Base-by-base conservation (phyloP, 2,888 invertebrate species). In the Drosophila aldrichi region DNA sequence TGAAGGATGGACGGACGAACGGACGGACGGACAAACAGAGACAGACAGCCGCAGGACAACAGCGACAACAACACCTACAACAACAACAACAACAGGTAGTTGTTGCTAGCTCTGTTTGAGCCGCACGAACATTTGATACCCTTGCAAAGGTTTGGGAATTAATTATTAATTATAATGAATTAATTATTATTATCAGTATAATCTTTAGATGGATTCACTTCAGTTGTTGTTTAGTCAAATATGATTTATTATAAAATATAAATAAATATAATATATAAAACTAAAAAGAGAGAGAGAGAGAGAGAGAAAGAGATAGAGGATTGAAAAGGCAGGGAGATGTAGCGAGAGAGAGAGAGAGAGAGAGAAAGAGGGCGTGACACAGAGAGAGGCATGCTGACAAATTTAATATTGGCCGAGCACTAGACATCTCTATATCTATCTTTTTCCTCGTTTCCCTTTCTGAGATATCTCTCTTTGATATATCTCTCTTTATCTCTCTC, bases 61-160 rank as follows among this genome's bases (percentile, higher is more conserved):
- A 74, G 46, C 44, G 59, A 66, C 44, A 64, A 52, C 54, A 68
- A 60, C 48, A 63, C 36, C 56, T 64, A 63, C 48, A 49, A 56
- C 20, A 60, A 56, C 61, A 75, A 22, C 22, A 22, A 25, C 25
- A 25, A 75, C 78, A 77, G 75, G 75, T 77, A 72, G 67, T 64
- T 54, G 29, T 44, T 34, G 20, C 41, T 12, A 34, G 2, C n/a
- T n/a, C 7, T 2, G 4, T 2, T 14, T 10, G 2, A 29, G 32
- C 1, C 6, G 8, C 8, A 58, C 57, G 57, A 57, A 58, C 8
- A 14, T 0, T 44, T 16, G 5, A 71, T 61, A 36, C 74, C 40
- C 74, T 74, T 2, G 20, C 32, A 3, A 8, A 25, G 18, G 44
- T 3, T n/a, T n/a, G 36, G 12, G 14, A 22, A 22, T 41, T 56